A percentile compares a stretch with the other conserved stretches of the same genome.
Evolutionary conservation across 1,140 invertebrate species (phyloP).

Genomic region (Heliconius himera): DNA sequence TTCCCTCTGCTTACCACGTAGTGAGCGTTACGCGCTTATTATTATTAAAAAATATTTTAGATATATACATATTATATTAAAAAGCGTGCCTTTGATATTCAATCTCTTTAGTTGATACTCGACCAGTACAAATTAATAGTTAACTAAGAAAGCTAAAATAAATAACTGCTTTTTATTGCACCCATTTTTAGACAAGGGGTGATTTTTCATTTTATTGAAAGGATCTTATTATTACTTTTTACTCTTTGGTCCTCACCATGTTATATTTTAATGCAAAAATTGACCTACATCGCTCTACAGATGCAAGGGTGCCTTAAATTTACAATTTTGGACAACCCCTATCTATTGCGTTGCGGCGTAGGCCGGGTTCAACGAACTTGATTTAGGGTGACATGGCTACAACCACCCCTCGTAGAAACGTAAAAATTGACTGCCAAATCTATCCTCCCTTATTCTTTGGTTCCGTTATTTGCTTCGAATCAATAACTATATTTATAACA

Average conservation of each 20-base stretch:
- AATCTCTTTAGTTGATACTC: neutral
- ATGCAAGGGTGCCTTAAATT: slow-evolving; percentile 33
- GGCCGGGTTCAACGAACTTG: slow-evolving; percentile 43
- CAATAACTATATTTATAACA: slow-evolving; percentile 20
- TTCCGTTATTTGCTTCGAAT: slow-evolving; percentile 11
- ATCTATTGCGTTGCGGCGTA: slow-evolving; percentile 39
- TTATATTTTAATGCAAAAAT: slow-evolving; percentile 34
- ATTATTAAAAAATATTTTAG: too few species aligned
- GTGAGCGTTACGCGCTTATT: too few species aligned
- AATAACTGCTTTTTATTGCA: slow-evolving; percentile 9
- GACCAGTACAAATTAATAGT: neutral
- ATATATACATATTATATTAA: neutral
- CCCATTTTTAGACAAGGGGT: neutral
- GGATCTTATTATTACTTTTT: slow-evolving; percentile 5
- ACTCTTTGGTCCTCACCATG: neutral
- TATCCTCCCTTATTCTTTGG: slow-evolving; percentile 31
- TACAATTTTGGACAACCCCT: slow-evolving; percentile 39
- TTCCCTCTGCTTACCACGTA: too few species aligned
- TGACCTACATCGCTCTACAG: slow-evolving; percentile 33
- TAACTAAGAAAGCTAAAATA: slow-evolving; percentile 4
- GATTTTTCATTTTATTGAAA: neutral
- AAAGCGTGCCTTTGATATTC: neutral
- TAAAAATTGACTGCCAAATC: slow-evolving; percentile 32
- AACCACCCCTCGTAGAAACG: slow-evolving; percentile 44
- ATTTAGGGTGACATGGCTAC: slow-evolving; percentile 48